A percentile compares a stretch with the other conserved stretches of the same genome.
Evolutionary conservation across 2,113 vertebrate genomes (phyloP).

Genomic region (Probosciger aterrimus): DNA sequence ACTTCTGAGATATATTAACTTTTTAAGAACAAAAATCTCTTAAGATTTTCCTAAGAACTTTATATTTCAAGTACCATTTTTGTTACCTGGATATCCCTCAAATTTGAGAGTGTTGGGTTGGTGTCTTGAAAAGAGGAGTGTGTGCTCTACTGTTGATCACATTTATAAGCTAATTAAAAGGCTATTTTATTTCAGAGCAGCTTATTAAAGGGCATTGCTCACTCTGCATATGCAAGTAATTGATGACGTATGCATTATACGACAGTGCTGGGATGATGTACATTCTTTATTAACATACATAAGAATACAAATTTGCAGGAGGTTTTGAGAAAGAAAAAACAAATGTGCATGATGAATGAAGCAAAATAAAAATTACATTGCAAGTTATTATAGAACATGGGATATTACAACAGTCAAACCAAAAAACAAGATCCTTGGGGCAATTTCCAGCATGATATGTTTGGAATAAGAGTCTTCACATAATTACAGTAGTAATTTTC

Average conservation of each 20-base stretch:
- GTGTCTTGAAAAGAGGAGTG: slow-evolving; percentile 10
- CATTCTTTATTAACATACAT: neutral
- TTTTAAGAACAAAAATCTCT: neutral
- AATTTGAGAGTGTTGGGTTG: neutral
- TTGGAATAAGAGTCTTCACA: neutral
- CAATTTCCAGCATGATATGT: slow-evolving; percentile 23
- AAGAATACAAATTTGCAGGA: neutral
- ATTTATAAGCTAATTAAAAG: slow-evolving; percentile 39
- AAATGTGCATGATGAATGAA: slow-evolving; percentile 38
- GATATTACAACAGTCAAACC: slow-evolving; percentile 3
- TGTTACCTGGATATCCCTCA: slow-evolving; percentile 23
- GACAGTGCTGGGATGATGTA: slow-evolving; percentile 38
- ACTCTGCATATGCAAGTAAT: slow-evolving; percentile 28
- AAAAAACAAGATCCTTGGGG: neutral
- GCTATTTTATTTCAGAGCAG: neutral
- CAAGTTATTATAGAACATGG: slow-evolving; percentile 20
- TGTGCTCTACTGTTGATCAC: slow-evolving; percentile 28
- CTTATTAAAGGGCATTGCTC: neutral
- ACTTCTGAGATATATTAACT: neutral
- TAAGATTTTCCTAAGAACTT: neutral
- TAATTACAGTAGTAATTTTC: neutral
- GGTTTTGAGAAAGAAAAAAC: slow-evolving; percentile 36
- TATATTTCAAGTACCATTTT: neutral
- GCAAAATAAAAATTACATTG: slow-evolving; percentile 40
- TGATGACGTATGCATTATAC: neutral